Evolutionary conservation across 2,888 invertebrate genomes (phyloP), one percentile per base, ranked within the genome.

Genomic region (Drosophila meridiana): DNA sequence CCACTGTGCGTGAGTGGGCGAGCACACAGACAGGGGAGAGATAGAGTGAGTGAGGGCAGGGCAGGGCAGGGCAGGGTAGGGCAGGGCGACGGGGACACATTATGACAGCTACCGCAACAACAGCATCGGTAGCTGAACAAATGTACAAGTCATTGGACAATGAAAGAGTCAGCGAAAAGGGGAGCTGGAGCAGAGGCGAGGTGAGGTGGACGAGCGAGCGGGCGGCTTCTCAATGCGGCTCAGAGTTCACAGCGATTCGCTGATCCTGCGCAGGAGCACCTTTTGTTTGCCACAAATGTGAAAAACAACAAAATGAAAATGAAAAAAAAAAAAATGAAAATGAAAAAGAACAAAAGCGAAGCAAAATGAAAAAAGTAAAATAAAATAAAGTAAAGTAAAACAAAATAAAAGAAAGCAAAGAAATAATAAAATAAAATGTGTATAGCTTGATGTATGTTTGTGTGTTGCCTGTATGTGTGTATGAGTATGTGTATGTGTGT

Each of bases 221-320:
- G 13, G 34, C 13, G 8, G 32, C 13, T 26, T 14, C 80, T 72
- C 76, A 73, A 69, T 73, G 70, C 55, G 82, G 77, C 83, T 81
- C 75, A 75, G 81, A 87, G 85, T 85, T 85, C 84, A 87, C 71
- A 80, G 80, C 70, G 78, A 78, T 75, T 73, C 73, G 86, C 82
- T 83, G 86, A 87, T 87, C 86, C 86, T 87, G 86, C 86, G 86
- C 86, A 87, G 86, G 83, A 88, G 86, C 80, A 76, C 83, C 88
- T 86, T 82, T 87, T 87, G 86, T 87, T 86, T 85, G 88, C 83
- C 78, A 73, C 83, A 85, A 87, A 87, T 76, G 84, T 76, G 62
- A 43, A 74, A 74, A 78, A 80, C 72, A 80, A 75, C 77, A 80
- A 77, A 69, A 74, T 65, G 52, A 40, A 62, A 74, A 67, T 64